Evolutionary conservation across 1,140 invertebrate species (phyloP).

Genomic region (Patella vulgata): DNA sequence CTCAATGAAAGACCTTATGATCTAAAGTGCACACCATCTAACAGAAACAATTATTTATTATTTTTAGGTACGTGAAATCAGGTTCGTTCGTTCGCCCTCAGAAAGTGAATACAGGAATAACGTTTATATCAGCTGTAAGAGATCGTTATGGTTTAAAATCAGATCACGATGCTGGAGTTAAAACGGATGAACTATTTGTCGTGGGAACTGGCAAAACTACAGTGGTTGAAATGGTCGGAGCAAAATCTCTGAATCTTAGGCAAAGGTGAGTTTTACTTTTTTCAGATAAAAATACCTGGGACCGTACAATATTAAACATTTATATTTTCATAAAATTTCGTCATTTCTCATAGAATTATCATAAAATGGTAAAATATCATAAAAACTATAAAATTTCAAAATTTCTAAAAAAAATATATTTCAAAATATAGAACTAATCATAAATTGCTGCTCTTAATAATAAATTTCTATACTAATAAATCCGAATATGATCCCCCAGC

Average conservation of each 20-base stretch:
- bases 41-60: no score
- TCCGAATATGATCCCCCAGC: not conserved
- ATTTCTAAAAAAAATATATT: not conserved
- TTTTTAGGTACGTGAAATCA: constrained; percentile 65
- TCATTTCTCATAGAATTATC: no score
- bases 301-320: not conserved
- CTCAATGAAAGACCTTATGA: no score
- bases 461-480: no score
- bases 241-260: constrained; percentile 83
- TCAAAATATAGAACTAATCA: not conserved
- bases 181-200: constrained; percentile 73
- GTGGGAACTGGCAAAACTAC: constrained; percentile 78
- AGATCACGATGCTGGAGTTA: constrained; percentile 65
- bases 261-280: constrained; percentile 72
- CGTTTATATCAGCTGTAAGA: constrained; percentile 77
- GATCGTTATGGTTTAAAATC: constrained; percentile 74
- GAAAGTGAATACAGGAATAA: constrained; percentile 79
- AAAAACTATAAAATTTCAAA: not conserved
- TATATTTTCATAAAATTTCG: no score
- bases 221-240: constrained; percentile 87
- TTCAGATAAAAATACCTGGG: not conserved
- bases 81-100: constrained; percentile 87
- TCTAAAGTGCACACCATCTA: no score
- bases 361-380: no score
- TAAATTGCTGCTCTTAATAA: not conserved